A percentile compares a stretch with the other conserved stretches of the same genome.
phyloP scores from a whole-genome alignment of 2,888 invertebrate species.

The Tachystola acroxantha region DNA sequence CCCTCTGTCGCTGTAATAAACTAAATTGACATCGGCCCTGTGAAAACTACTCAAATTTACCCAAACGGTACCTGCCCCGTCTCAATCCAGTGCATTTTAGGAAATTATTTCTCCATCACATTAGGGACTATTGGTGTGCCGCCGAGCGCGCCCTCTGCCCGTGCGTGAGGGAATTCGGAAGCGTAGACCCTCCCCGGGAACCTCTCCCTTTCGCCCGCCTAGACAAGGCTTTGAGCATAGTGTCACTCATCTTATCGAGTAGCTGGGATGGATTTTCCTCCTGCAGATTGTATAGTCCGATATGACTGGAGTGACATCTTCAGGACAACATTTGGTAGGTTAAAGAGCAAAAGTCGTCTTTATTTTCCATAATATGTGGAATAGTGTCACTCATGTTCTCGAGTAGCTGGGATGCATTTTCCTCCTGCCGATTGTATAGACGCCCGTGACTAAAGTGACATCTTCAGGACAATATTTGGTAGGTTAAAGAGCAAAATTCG shows the following conservation, averaged over 20 bases:
- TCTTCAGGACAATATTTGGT: not conserved
- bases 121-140: slow-evolving; percentile 62
- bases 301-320: not conserved
- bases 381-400: slow-evolving; percentile 26
- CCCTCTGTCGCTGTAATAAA: slow-evolving; percentile 43
- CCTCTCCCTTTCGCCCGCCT: slow-evolving; percentile 25
- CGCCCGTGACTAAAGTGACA: not conserved
- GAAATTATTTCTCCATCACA: slow-evolving; percentile 70
- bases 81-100: slow-evolving; percentile 68
- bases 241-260: slow-evolving; percentile 27
- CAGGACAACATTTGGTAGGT: no score
- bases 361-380: no score
- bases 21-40: slow-evolving; percentile 53
- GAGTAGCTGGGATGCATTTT: slow-evolving; percentile 21
- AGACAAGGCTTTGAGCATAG: slow-evolving; percentile 23
- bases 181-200: slow-evolving; percentile 24
- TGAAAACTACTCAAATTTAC: slow-evolving; percentile 59
- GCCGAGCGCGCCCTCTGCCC: slow-evolving; percentile 60
- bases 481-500: no score
- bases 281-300: not conserved
- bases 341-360: no score
- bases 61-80: slow-evolving; percentile 34
- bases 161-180: slow-evolving; percentile 63
- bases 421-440: slow-evolving; percentile 3
- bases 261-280: slow-evolving; percentile 17